A percentile compares a stretch with the other conserved stretches of the same genome.
Evolutionary conservation across 2,797 vertebrate genomes (phyloP).

Genomic region (Rachycentron canadum): DNA sequence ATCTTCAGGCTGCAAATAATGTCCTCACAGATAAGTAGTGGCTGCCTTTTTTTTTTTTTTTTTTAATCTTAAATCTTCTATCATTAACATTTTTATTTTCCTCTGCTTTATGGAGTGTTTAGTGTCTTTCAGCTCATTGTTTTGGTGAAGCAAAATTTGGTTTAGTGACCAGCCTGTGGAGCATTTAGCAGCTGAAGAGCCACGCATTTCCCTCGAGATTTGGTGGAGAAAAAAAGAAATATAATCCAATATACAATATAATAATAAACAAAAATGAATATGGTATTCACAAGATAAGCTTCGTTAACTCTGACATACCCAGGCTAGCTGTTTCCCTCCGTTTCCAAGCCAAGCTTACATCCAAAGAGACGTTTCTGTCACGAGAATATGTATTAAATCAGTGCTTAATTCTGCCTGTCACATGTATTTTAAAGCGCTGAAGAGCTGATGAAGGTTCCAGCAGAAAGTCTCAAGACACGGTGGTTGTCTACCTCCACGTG

Average conservation of each 20-base stretch:
- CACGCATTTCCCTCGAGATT: too few relatives aligned
- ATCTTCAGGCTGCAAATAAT: not conserved
- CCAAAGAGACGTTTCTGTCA: not conserved
- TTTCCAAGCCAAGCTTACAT: too few relatives aligned
- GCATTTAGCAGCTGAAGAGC: too few relatives aligned
- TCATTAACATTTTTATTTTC: not conserved
- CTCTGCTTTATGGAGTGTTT: not conserved
- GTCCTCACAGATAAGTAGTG: not conserved
- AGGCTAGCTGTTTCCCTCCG: too few relatives aligned
- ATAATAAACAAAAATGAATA: too few relatives aligned
- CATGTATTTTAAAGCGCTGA: not conserved
- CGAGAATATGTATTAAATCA: not conserved
- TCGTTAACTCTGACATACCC: too few relatives aligned
- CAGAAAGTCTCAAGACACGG: not conserved
- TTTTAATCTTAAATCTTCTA: not conserved
- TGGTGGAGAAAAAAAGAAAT: too few relatives aligned
- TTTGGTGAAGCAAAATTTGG: not conserved
- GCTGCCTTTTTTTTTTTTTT: not conserved
- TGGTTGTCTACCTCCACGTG: constrained; percentile 4
- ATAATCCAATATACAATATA: too few relatives aligned
- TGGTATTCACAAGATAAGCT: too few relatives aligned
- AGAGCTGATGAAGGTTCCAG: not conserved
- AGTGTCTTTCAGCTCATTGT: not conserved
- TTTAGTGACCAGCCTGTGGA: too few relatives aligned
- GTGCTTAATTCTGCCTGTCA: not conserved